Evolutionary conservation across 2,797 vertebrate species (phyloP).

Genomic region (Ibycter americanus): DNA sequence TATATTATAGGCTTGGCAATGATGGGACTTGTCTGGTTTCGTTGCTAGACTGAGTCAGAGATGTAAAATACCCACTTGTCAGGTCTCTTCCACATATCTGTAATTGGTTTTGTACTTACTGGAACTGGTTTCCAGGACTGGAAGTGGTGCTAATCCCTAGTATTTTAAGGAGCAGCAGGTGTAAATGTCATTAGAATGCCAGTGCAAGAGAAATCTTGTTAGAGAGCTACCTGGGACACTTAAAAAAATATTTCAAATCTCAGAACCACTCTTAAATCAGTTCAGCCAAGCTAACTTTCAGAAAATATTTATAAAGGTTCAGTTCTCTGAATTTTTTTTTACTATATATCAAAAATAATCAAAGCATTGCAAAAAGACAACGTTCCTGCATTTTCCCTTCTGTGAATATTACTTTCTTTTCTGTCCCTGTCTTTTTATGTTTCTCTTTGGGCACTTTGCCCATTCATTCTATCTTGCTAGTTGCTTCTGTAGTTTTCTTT

Average conservation of each 20-base stretch:
- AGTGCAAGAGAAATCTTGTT: background rate
- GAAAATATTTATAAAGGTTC: background rate
- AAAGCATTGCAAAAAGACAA: background rate
- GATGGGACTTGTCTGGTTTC: constrained; percentile 35
- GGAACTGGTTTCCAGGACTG: background rate
- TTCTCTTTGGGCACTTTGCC: background rate
- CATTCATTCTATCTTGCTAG: background rate
- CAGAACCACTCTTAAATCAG: background rate
- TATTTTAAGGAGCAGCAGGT: background rate
- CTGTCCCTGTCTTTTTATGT: background rate
- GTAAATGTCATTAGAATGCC: background rate
- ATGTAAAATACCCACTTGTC: background rate
- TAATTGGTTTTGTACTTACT: background rate
- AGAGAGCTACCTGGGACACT: background rate
- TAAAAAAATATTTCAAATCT: background rate
- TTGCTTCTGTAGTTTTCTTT: background rate
- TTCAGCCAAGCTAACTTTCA: background rate
- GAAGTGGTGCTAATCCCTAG: background rate
- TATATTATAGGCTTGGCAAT: background rate
- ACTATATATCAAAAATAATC: background rate
- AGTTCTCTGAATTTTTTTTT: background rate
- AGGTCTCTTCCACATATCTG: background rate
- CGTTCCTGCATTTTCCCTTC: background rate
- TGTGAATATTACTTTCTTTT: background rate
- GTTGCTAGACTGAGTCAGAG: constrained; percentile 33